phyloP scores from a whole-genome alignment of 2,797 vertebrate species.

The Xerus rutilus region DNA sequence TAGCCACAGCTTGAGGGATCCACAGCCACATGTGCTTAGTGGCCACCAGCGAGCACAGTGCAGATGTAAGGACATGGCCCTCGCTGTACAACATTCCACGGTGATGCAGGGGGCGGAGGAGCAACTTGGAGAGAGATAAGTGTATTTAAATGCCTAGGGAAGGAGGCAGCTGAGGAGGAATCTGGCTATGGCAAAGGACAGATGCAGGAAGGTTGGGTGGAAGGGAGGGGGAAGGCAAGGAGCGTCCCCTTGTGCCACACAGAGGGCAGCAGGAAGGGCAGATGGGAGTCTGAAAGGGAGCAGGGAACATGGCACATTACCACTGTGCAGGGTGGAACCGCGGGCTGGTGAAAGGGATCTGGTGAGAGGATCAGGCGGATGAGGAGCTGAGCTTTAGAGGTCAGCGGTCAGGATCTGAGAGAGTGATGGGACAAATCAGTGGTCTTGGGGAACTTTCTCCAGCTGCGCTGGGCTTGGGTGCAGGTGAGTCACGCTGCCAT shows the following conservation, averaged over 20 bases:
- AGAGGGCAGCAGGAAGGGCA: not conserved
- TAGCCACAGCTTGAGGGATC: not conserved
- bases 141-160: not conserved
- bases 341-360: not conserved
- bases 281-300: no score
- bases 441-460: no score
- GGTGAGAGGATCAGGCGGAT: not conserved
- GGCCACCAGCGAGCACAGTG: not conserved
- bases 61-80: not conserved
- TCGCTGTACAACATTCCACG: rapidly evolving
- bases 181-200: not conserved
- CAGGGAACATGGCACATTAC: no score
- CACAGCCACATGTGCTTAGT: no score
- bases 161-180: no score
- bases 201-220: not conserved
- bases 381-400: not conserved
- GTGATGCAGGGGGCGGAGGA: not conserved
- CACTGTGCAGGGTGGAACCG: not conserved
- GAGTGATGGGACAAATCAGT: rapidly evolving
- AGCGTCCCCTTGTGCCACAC: not conserved
- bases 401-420: no score
- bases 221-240: not conserved
- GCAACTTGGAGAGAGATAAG: not conserved
- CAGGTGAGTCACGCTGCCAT: not conserved
- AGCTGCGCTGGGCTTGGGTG: not conserved